Evolutionary conservation across 2,113 vertebrate genomes (phyloP).

Genomic region (Porphyrio hochstetteri): DNA sequence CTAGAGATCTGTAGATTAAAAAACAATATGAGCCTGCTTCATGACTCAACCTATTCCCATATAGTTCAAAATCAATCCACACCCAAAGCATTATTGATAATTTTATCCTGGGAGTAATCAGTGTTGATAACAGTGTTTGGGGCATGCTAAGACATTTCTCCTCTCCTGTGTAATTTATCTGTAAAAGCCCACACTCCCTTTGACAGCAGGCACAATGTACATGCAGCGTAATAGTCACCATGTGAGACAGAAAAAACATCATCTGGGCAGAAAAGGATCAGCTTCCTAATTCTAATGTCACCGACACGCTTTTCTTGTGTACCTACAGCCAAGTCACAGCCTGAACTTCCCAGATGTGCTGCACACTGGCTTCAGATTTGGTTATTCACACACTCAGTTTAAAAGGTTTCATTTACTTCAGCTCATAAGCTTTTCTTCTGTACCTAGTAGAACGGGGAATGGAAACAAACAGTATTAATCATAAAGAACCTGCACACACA

Average conservation of each 20-base stretch:
- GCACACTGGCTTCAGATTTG: not conserved
- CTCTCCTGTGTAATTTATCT: not conserved
- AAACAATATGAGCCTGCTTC: not conserved
- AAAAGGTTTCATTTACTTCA: not conserved
- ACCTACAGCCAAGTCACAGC: not conserved
- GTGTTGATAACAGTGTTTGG: not conserved
- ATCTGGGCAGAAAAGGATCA: not conserved
- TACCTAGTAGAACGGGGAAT: not conserved
- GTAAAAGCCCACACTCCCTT: not conserved
- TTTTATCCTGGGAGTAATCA: conserved; percentile 1
- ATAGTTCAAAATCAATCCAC: not conserved
- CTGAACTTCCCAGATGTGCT: not conserved
- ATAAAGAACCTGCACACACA: not conserved
- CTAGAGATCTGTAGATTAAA: not conserved
- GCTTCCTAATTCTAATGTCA: not conserved
- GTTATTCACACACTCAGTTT: not conserved
- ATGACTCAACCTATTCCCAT: not conserved
- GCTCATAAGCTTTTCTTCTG: not conserved
- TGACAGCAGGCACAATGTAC: not conserved
- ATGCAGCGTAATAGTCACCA: not conserved
- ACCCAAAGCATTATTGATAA: not conserved
- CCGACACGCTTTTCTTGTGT: not conserved
- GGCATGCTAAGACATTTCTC: not conserved
- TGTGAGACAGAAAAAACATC: not conserved
- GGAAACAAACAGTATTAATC: not conserved